Conservation (phyloP, 2,888 invertebrate genomes). For the Andrena bicolor region DNA sequence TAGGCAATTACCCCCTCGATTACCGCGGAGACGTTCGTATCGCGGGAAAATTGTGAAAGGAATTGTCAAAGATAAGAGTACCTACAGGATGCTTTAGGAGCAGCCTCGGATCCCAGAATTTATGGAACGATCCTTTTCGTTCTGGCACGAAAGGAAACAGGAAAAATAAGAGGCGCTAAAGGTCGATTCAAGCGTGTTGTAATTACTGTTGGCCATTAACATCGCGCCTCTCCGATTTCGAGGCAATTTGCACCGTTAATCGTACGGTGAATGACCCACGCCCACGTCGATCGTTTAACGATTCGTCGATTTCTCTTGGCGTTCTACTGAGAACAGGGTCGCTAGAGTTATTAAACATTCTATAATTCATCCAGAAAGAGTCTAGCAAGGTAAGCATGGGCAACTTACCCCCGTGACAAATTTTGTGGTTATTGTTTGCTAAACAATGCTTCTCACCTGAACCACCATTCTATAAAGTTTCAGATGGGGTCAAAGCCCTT, state of each 20-base stretch:
- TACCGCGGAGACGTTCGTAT: background rate
- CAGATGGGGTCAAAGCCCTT: no score
- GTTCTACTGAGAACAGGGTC: background rate
- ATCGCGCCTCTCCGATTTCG: no score
- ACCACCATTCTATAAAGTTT: no score
- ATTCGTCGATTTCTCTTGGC: background rate
- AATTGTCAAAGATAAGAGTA: background rate
- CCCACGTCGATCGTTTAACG: background rate
- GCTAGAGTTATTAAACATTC: background rate
- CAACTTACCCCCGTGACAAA: no score
- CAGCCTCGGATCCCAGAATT: background rate
- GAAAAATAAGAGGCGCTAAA: no score
- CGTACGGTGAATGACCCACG: background rate
- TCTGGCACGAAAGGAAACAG: background rate
- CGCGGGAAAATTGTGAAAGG: background rate
- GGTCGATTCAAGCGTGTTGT: no score
- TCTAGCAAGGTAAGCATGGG: no score
- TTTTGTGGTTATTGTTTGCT: no score
- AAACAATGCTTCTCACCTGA: no score
- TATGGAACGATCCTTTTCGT: background rate
- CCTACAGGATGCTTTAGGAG: no score
- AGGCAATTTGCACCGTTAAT: background rate
- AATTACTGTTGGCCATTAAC: no score
- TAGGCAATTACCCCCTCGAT: background rate
- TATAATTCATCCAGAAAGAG: background rate